Conservation (phyloP, 2,113 vertebrate genomes). For the Haplochromis vanheusdeni region DNA sequence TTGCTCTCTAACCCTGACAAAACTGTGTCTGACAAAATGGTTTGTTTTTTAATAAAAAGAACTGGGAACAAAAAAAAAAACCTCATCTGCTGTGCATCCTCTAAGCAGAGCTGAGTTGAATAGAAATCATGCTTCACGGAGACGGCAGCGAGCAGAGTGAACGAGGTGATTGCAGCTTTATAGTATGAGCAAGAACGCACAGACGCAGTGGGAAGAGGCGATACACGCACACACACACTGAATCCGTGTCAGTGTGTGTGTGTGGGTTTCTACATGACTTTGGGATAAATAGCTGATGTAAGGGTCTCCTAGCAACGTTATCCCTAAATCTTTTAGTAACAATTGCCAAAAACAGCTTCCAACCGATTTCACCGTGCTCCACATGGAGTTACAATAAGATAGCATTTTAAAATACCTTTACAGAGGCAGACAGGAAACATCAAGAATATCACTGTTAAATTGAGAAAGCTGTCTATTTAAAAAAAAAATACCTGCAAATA, state of each 20-base stretch:
- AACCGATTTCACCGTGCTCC: background rate
- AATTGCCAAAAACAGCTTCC: background rate
- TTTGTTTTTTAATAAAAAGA: background rate
- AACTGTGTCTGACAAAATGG: background rate
- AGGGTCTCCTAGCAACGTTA: conserved; percentile 73
- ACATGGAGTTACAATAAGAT: background rate
- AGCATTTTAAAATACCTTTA: background rate
- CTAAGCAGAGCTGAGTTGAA: background rate
- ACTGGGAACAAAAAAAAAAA: background rate
- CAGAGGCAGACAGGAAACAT: background rate
- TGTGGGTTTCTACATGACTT: conserved; percentile 41
- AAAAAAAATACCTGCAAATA: background rate
- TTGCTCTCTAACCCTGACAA: background rate
- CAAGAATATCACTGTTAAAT: background rate
- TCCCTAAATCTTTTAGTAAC: conserved; percentile 2
- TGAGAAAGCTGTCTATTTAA: background rate
- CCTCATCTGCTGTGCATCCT: background rate
- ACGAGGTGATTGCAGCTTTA: conserved; percentile 30
- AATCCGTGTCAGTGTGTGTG: background rate
- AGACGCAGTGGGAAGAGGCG: conserved; percentile 7
- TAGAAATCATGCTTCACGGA: background rate
- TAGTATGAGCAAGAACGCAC: conserved; percentile 29
- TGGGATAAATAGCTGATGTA: conserved; percentile 49
- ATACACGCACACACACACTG: background rate
- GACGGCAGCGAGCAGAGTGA: background rate